phyloP scores from a whole-genome alignment of 2,888 invertebrate species.

The Biston betularia region DNA sequence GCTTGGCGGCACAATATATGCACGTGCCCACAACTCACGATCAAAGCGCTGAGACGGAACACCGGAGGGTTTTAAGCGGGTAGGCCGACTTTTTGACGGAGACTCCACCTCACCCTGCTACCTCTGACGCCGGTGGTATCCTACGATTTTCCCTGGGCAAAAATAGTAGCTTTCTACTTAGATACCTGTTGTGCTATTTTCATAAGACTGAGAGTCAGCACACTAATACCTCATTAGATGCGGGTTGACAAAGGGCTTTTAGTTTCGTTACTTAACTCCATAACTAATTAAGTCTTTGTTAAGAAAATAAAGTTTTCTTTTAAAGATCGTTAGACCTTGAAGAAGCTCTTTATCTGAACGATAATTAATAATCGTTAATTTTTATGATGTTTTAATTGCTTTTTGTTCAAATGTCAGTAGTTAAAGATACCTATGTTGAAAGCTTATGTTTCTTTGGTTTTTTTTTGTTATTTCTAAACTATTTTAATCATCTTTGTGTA shows the following conservation, averaged over 20 bases:
- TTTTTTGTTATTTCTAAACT: constrained; percentile 12
- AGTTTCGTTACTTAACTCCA: constrained; percentile 1
- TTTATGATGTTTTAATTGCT: constrained; percentile 19
- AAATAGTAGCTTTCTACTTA: neutral
- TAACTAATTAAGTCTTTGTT: constrained; percentile 14
- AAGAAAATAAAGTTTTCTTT: constrained; percentile 14
- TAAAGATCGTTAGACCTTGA: constrained; percentile 21
- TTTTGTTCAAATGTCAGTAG: constrained; percentile 23
- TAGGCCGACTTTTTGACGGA: too few species aligned
- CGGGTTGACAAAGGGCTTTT: neutral
- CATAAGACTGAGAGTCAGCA: neutral
- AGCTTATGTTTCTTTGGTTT: constrained; percentile 15
- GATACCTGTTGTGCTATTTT: neutral
- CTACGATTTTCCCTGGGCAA: too few species aligned
- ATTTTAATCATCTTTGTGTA: constrained; percentile 7
- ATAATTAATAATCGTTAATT: constrained; percentile 26
- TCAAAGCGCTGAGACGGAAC: too few species aligned
- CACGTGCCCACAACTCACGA: too few species aligned
- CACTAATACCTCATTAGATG: constrained; percentile 7
- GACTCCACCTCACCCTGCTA: too few species aligned
- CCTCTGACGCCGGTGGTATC: too few species aligned
- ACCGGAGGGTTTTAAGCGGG: too few species aligned
- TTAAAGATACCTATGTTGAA: constrained; percentile 20
- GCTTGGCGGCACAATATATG: too few species aligned
- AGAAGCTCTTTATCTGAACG: constrained; percentile 21